Evolutionary conservation across 1,140 invertebrate genomes (phyloP), one percentile per base, ranked within the genome.

Genomic region (Bombus pascuorum): DNA sequence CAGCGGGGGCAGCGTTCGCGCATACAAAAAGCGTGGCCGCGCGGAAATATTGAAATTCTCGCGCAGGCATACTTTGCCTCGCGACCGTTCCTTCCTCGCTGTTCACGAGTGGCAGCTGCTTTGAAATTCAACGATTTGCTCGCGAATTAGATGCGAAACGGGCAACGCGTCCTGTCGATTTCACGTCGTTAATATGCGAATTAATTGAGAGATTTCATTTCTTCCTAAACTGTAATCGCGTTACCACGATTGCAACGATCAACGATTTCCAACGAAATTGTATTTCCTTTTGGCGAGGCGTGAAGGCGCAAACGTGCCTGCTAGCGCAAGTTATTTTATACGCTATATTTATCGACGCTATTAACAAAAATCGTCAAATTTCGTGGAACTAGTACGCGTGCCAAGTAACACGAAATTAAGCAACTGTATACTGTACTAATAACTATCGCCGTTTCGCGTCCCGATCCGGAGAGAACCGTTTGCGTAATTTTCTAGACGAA

Each of bases 181-280:
- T 25, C n/a, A 47, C 10, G 32, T 44, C 59, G 18, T 65, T 25
- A 25, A 68, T 39, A 34, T 9, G 9, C 18, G 81, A 82, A 75
- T 82, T 66, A 75, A 75, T 37, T 18, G 32, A 25, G 42, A 37
- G 59, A 53, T 83, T 83, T 76, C 39, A 76, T 83, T 83, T 76
- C 59, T 53, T 68, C 34, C 1, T 37, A 34, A 75, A 75, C 37
- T 44, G 32, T 47, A 81, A 81, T 65, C 53, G 53, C 6, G 12
- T 74, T 62, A n/a, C 12, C 37, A 12, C 39, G n/a, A 72, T 44
- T 44, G 59, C 28, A 34, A 10, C 34, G 44, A 18, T 9, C 65
- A 18, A 18, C 34, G 47, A 71, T 57, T 62, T 22, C 32, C 8
- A 37, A 22, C 25, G 32, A 47, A 75, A 82, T 82, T 75, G 42